A percentile compares a stretch with the other conserved stretches of the same genome.
Evolutionary conservation across 2,797 vertebrate species (phyloP).

Genomic region (Mycteria americana): DNA sequence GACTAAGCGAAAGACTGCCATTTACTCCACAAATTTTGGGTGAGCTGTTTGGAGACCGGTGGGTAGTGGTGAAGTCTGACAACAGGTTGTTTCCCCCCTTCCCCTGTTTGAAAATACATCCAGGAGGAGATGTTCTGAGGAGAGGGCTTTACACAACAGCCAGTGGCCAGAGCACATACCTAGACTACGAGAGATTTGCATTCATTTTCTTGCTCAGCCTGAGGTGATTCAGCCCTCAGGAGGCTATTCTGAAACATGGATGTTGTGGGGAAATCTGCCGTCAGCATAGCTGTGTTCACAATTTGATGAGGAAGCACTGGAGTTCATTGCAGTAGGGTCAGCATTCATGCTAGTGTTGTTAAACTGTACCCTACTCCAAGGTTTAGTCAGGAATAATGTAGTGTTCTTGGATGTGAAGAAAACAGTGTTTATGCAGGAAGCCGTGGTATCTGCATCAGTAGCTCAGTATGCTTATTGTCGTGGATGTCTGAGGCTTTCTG

Average conservation of each 20-base stretch:
- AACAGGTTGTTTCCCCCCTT: background rate
- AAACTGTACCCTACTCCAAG: background rate
- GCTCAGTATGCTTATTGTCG: background rate
- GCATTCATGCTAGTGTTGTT: background rate
- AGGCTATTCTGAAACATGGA: background rate
- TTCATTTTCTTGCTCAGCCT: background rate
- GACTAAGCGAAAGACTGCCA: background rate
- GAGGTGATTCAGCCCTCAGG: background rate
- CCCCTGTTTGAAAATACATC: background rate
- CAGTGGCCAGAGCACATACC: background rate
- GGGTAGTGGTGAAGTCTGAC: background rate
- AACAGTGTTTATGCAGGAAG: background rate
- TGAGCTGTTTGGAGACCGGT: background rate
- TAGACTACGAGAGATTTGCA: background rate
- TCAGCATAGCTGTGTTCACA: background rate
- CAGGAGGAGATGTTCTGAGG: background rate
- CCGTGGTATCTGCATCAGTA: fast-evolving
- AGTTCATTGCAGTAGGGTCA: background rate
- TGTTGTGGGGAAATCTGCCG: background rate
- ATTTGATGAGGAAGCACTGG: background rate
- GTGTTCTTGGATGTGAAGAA: background rate
- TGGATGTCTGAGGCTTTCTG: background rate
- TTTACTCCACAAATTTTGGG: background rate
- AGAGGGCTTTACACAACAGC: background rate
- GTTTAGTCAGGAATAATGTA: background rate